A percentile compares a stretch with the other conserved stretches of the same genome.
phyloP scores from a whole-genome alignment of 2,888 invertebrate genomes.

The Elmis aenea region DNA sequence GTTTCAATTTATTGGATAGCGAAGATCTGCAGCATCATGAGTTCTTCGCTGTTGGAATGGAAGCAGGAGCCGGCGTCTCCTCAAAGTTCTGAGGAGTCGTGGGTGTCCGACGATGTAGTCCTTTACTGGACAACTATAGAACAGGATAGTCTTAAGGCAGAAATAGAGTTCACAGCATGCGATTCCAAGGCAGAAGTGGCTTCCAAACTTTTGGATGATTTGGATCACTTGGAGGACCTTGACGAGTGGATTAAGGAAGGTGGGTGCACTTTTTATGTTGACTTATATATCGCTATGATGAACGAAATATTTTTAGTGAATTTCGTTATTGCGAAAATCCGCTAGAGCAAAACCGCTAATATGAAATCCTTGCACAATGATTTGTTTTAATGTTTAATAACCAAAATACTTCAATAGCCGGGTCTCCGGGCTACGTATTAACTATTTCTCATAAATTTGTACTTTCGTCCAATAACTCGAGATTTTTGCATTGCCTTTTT shows the following conservation, averaged over 20 bases:
- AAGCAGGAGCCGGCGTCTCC: constrained; percentile 54
- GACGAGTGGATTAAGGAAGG: constrained; percentile 67
- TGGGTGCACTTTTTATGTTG: too few species aligned
- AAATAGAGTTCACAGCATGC: constrained; percentile 10
- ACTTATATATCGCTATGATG: too few species aligned
- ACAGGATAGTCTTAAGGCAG: constrained; percentile 35
- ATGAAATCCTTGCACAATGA: too few species aligned
- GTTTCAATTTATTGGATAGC: constrained; percentile 17
- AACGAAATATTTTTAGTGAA: too few species aligned
- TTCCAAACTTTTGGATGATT: constrained; percentile 59
- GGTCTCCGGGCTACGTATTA: too few species aligned
- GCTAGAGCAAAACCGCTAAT: too few species aligned
- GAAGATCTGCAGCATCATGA: constrained; percentile 28
- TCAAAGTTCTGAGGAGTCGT: constrained; percentile 41
- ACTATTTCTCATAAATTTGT: too few species aligned
- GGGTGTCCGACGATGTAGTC: constrained; percentile 32
- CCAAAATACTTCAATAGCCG: too few species aligned
- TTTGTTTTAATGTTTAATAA: too few species aligned
- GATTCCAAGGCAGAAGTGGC: constrained; percentile 53
- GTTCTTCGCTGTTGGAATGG: constrained; percentile 43
- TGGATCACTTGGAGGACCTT: constrained; percentile 46
- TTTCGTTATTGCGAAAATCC: too few species aligned
- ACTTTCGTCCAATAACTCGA: too few species aligned
- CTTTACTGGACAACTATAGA: constrained; percentile 39
- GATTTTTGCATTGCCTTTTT: too few species aligned